Evolutionary conservation across 2,888 invertebrate species (phyloP).

Genomic region (Drosophila anceps): DNA sequence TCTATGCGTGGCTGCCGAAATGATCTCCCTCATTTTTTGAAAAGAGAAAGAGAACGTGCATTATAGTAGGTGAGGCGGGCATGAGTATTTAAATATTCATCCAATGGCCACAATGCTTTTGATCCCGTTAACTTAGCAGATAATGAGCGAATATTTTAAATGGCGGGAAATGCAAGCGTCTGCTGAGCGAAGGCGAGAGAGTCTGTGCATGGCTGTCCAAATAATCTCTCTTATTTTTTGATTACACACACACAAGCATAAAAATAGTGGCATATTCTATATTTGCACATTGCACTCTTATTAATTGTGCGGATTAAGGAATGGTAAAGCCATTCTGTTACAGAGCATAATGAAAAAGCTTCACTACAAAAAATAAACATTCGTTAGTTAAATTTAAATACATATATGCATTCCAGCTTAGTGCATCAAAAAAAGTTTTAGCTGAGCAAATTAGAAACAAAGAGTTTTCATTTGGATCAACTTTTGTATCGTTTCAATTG

Average conservation of each 20-base stretch:
- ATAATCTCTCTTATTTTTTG: neutral
- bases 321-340: neutral
- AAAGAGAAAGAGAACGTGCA: neutral
- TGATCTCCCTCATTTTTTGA: neutral
- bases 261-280: neutral
- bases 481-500: slow-evolving; percentile 11
- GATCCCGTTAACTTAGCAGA: neutral
- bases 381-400: neutral
- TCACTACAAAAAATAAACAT: neutral
- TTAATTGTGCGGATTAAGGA: neutral
- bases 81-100: neutral
- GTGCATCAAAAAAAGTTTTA: slow-evolving; percentile 2
- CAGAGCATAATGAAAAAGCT: neutral
- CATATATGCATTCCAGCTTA: slow-evolving; percentile 1
- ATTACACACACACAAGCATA: neutral
- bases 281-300: neutral
- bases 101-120: neutral
- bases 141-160: neutral
- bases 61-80: neutral
- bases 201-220: no score
- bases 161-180: no score
- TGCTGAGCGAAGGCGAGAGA: neutral
- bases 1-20: no score
- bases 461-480: slow-evolving; percentile 37
- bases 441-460: slow-evolving; percentile 19